These are phyloP conservation scores for Bunonema sp. DNA, from an alignment of 2,888 invertebrate species.

Conservation along the genomic window DNA sequence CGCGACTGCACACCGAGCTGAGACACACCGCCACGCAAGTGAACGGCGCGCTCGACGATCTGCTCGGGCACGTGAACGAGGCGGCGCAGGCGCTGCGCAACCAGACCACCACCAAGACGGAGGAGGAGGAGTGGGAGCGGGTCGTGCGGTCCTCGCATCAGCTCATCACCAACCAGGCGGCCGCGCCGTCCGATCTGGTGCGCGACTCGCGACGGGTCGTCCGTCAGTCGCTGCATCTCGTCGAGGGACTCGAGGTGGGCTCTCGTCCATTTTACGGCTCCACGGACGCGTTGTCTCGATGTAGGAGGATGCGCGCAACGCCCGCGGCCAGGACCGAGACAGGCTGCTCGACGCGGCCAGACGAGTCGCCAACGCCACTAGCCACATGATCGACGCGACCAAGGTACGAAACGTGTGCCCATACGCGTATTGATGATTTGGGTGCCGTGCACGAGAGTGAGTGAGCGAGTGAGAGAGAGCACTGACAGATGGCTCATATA, in stretches of 20 bases:
- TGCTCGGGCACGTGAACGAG: conserved; percentile 70
- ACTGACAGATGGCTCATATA: not conserved
- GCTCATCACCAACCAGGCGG: conserved; percentile 55
- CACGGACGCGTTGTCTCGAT: no score
- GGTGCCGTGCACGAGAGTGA: no score
- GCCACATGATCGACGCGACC: conserved; percentile 69
- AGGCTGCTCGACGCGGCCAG: conserved; percentile 83
- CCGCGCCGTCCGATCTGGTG: conserved; percentile 7
- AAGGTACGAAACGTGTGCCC: no score
- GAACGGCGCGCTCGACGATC: conserved; percentile 68
- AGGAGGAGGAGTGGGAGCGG: conserved; percentile 69
- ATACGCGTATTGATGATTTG: no score
- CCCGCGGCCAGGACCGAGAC: no score
- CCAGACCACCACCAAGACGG: conserved; percentile 50
- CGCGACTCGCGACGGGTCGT: conserved; percentile 54
- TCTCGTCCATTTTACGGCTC: no score
- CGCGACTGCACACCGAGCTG: no score
- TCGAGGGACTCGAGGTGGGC: conserved; percentile 61
- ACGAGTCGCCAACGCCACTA: conserved; percentile 79
- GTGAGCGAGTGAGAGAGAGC: conserved; percentile 49
- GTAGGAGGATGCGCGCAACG: no score
- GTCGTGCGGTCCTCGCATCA: conserved; percentile 77
- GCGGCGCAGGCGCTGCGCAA: conserved; percentile 46
- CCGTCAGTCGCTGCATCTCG: conserved; percentile 33
- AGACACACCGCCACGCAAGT: conserved; percentile 60